These are phyloP conservation scores for Scelioninae gen. 1 DNA, from an alignment of 2,888 invertebrate genomes.

Conservation along the genomic window DNA sequence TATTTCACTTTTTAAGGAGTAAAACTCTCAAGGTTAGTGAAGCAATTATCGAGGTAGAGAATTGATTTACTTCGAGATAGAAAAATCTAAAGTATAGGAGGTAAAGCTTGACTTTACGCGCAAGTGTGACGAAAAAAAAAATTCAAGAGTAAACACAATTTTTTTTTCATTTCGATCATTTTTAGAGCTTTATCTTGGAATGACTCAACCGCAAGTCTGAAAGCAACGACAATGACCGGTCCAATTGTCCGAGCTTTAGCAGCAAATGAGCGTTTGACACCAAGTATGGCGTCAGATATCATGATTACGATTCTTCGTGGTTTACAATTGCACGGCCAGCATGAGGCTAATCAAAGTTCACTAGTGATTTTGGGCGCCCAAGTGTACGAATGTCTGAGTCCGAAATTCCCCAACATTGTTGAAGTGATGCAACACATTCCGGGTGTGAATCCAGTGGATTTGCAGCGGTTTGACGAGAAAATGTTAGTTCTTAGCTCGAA, in stretches of 20 bases:
- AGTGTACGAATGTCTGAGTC: conserved; percentile 93
- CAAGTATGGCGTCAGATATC: conserved; percentile 89
- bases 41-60: too few relatives aligned
- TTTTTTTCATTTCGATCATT: neutral
- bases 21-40: too few relatives aligned
- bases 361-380: conserved; percentile 92
- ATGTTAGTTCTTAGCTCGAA: conserved; percentile 88
- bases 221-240: conserved; percentile 91
- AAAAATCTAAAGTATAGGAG: too few relatives aligned
- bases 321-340: conserved; percentile 94
- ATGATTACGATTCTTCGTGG: conserved; percentile 92
- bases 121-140: too few relatives aligned
- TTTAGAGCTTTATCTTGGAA: conserved; percentile 91
- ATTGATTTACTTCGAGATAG: too few relatives aligned
- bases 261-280: conserved; percentile 87
- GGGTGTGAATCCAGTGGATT: conserved; percentile 91
- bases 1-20: too few relatives aligned
- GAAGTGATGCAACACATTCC: conserved; percentile 90
- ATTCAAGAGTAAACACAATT: too few relatives aligned
- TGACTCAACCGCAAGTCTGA: conserved; percentile 92
- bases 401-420: conserved; percentile 89
- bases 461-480: conserved; percentile 94
- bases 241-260: conserved; percentile 89
- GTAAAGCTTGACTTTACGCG: too few relatives aligned
- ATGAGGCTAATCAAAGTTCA: conserved; percentile 94